phyloP scores from a whole-genome alignment of 2,797 vertebrate genomes.

The Chelon auratus region DNA sequence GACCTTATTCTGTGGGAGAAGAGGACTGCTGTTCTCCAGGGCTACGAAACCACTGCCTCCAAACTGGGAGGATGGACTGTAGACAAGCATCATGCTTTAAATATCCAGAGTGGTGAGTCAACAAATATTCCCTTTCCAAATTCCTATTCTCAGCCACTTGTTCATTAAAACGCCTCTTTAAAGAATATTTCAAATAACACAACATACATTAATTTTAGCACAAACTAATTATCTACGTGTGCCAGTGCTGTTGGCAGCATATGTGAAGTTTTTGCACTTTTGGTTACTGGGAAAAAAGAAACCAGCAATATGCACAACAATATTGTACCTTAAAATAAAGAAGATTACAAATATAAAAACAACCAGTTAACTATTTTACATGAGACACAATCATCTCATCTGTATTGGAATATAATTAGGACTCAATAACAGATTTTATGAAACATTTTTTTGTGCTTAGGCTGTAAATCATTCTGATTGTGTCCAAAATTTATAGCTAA shows the following conservation, averaged over 20 bases:
- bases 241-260: not conserved
- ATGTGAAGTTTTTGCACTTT: not conserved
- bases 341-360: not conserved
- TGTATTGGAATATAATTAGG: not conserved
- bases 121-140: not conserved
- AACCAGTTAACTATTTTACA: not conserved
- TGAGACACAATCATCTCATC: not conserved
- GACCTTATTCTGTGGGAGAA: constrained; percentile 99
- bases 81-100: constrained; percentile 96
- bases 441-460: not conserved
- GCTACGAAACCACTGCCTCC: constrained; percentile 94
- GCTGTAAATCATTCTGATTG: not conserved
- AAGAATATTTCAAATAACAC: not conserved
- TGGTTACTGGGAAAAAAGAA: not conserved
- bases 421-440: not conserved
- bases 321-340: too few relatives aligned
- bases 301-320: not conserved
- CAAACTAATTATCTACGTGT: not conserved
- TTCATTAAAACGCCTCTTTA: constrained; percentile 22
- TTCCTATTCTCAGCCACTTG: not conserved
- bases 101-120: constrained; percentile 95
- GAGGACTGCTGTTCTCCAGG: constrained; percentile 94
- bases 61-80: constrained; percentile 96
- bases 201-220: constrained; percentile 14
- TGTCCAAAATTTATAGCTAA: constrained; percentile 20